phyloP scores from a whole-genome alignment of 2,797 vertebrate species.

The Hirundo rustica region DNA sequence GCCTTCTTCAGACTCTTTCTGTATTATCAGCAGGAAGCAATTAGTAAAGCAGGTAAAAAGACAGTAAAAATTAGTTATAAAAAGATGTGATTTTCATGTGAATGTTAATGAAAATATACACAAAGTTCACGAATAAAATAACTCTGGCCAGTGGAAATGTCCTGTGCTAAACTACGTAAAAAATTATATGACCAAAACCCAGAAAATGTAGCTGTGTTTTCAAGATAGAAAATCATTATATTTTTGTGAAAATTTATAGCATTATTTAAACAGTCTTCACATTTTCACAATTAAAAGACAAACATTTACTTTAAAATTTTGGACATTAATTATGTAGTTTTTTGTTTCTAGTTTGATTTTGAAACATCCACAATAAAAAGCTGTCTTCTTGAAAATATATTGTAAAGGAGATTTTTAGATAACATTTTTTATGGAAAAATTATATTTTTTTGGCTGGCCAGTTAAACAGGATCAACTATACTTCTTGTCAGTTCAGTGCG shows the following conservation, averaged over 20 bases:
- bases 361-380: neutral
- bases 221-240: neutral
- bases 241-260: neutral
- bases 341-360: neutral
- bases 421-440: neutral
- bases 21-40: slow-evolving; percentile 63
- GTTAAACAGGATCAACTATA: neutral
- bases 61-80: slow-evolving; percentile 45
- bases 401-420: neutral
- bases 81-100: neutral
- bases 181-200: neutral
- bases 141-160: neutral
- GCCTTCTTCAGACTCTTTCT: slow-evolving; percentile 96
- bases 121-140: neutral
- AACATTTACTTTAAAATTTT: neutral
- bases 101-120: neutral
- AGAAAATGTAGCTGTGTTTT: neutral
- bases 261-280: neutral
- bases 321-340: neutral
- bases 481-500: neutral
- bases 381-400: neutral
- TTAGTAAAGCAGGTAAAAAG: slow-evolving; percentile 67
- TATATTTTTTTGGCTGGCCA: neutral
- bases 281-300: neutral
- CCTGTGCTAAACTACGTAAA: neutral